Percentiles rank a stretch among this genome's conserved stretches.
phyloP scores from a whole-genome alignment of 2,797 vertebrate genomes.

The Chlorospingus flavigularis region DNA sequence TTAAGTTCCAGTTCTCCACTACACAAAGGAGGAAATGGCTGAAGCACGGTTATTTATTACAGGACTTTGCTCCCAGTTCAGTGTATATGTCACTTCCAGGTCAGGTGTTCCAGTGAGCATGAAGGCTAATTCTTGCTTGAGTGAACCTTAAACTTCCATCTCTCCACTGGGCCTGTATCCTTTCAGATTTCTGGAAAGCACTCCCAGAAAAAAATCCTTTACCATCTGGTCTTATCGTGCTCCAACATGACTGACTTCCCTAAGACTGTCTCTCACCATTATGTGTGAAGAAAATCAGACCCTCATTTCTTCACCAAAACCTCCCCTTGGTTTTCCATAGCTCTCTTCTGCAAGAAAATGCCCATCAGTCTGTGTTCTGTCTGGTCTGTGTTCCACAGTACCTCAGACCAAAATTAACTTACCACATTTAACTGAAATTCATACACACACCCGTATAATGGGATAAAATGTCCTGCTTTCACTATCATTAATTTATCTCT shows the following conservation, averaged over 20 bases:
- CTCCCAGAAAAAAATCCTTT: not conserved
- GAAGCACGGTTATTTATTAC: constrained; percentile 69
- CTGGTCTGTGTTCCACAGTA: not conserved
- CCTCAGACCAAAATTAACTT: not conserved
- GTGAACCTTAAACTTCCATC: constrained; percentile 2
- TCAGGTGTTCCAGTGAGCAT: not conserved
- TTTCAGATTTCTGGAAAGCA: not conserved
- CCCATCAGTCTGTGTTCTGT: not conserved
- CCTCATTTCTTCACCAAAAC: not conserved
- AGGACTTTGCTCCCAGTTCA: constrained; percentile 75
- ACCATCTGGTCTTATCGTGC: not conserved
- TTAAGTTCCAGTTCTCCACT: not conserved
- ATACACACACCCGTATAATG: not conserved
- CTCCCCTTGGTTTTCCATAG: not conserved
- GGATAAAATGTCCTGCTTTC: not conserved
- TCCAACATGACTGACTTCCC: not conserved
- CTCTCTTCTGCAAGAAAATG: not conserved
- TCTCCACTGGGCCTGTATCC: not conserved
- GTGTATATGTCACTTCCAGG: constrained; percentile 48
- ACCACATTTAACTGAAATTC: not conserved
- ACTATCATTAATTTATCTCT: not conserved
- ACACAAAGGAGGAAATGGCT: constrained; percentile 63
- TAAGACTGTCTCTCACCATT: not conserved
- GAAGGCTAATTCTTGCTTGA: not conserved
- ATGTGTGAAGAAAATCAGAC: not conserved